Evolutionary conservation across 2,888 invertebrate genomes (phyloP).

Genomic region (Stictocephala bisonia): DNA sequence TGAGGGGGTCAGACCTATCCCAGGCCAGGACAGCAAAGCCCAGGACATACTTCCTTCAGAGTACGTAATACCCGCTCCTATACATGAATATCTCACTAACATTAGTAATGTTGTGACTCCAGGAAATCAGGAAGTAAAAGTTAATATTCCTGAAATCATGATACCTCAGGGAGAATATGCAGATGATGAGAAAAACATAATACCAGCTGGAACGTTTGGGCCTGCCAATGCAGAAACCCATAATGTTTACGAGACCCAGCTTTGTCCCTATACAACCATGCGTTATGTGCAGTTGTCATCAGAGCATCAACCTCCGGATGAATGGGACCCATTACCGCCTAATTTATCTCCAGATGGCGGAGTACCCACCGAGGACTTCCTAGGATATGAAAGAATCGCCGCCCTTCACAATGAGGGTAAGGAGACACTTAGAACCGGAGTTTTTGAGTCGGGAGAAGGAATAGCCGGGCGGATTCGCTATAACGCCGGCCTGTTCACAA

Average conservation of each 20-base stretch:
- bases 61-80: neutral
- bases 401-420: neutral
- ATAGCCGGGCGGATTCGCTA: neutral
- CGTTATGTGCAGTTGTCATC: neutral
- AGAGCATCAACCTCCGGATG: neutral
- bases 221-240: constrained; percentile 3
- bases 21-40: neutral
- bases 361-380: neutral
- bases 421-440: neutral
- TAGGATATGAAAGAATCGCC: neutral
- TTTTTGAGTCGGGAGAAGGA: neutral
- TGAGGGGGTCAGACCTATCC: neutral
- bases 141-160: neutral
- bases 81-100: neutral
- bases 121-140: neutral
- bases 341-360: neutral
- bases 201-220: constrained; percentile 15
- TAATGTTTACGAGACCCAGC: neutral
- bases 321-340: neutral
- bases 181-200: neutral
- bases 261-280: neutral
- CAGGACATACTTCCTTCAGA: neutral
- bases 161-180: neutral
- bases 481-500: neutral
- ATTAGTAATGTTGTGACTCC: neutral